Conservation (phyloP, 92 coral and sea anemone species). For the Montipora capitata region DNA sequence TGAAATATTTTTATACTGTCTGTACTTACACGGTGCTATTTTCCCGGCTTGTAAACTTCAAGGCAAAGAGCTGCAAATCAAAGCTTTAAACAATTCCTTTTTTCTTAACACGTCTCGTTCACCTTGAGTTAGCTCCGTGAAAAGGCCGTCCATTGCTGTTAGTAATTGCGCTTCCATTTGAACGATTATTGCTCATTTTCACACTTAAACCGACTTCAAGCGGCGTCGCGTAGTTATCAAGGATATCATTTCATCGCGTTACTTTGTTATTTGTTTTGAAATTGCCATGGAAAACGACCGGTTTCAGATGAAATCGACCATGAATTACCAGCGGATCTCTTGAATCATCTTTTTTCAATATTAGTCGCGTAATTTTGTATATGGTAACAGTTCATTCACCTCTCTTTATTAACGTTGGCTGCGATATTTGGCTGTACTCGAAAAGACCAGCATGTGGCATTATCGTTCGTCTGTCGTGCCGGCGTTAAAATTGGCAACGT, state of each 20-base stretch:
- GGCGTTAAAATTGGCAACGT: too few relatives aligned
- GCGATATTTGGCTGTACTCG: slow-evolving; percentile 13
- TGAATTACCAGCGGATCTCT: slow-evolving; percentile 10
- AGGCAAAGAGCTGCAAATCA: not conserved
- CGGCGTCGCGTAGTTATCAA: not conserved
- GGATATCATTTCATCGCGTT: not conserved
- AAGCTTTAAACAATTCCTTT: not conserved
- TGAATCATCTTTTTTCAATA: slow-evolving; percentile 15
- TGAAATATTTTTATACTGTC: too few relatives aligned
- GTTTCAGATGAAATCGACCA: slow-evolving; percentile 11
- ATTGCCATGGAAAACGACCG: slow-evolving; percentile 39
- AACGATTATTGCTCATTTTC: not conserved
- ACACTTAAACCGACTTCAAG: not conserved
- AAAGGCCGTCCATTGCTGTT: not conserved
- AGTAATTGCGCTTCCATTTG: not conserved
- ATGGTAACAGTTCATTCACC: slow-evolving; percentile 1
- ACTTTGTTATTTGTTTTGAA: slow-evolving; percentile 44
- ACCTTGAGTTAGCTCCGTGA: too few relatives aligned
- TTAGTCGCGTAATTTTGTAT: slow-evolving; percentile 44
- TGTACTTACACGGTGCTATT: not conserved
- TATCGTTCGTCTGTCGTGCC: not conserved
- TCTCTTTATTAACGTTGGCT: not conserved
- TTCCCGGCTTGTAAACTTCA: not conserved
- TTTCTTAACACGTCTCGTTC: not conserved
- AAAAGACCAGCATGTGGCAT: not conserved